Evolutionary conservation across 2,888 invertebrate species (phyloP).

Genomic region (Chrysotoxum bicinctum): DNA sequence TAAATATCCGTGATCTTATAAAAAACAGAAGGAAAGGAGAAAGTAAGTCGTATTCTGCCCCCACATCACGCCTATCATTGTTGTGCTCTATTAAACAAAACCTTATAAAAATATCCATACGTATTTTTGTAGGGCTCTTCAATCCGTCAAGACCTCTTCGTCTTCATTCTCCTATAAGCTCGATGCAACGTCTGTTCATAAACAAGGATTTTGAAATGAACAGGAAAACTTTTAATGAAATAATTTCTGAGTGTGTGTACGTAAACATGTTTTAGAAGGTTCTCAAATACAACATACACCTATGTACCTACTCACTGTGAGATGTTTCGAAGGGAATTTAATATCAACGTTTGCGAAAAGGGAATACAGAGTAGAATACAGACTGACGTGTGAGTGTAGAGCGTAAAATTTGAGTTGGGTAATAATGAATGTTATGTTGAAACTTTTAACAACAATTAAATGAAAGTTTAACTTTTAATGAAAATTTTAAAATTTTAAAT

Average conservation of each 20-base stretch:
- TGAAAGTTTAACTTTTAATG: not conserved
- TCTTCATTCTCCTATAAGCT: not conserved
- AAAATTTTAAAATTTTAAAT: not conserved
- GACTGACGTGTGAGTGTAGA: not conserved
- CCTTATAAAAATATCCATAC: not conserved
- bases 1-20: no score
- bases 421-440: not conserved
- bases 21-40: no score
- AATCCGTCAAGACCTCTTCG: not conserved
- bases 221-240: slow-evolving; percentile 66
- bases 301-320: not conserved
- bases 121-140: not conserved
- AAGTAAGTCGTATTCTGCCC: no score
- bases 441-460: not conserved
- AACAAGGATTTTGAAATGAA: slow-evolving; percentile 47
- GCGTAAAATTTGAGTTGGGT: slow-evolving; percentile 1
- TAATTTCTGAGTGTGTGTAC: slow-evolving; percentile 41
- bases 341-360: not conserved
- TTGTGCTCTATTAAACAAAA: not conserved
- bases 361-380: not conserved
- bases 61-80: not conserved
- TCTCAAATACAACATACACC: slow-evolving; percentile 3
- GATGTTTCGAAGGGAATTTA: not conserved
- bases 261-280: not conserved
- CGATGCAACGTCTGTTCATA: not conserved